Base-by-base conservation (phyloP, 2,113 vertebrate genomes). In the Macrotis lagotis region DNA sequence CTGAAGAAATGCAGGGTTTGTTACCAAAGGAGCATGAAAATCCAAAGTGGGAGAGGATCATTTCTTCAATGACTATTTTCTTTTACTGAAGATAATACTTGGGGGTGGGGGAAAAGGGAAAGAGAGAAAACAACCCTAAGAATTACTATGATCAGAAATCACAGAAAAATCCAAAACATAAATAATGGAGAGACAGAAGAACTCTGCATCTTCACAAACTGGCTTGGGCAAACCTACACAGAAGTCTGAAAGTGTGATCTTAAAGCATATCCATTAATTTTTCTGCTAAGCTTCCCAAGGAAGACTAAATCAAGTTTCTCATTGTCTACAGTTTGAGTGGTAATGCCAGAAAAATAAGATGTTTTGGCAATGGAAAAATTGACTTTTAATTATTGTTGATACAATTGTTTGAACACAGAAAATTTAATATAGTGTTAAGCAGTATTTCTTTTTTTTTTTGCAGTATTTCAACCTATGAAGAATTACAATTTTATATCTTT, bases 21-120 rank as follows among this genome's bases (percentile, higher is more conserved):
- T 90, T 95, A 95, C 50, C 95, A 83, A 95, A 96, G 94, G 51
- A 97, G 66, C 93, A 93, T 90, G 50, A 66, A 96, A 90, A 24
- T 10, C 19, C 47, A 50, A 6, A 16, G 26, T 66, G 3, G 31
- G 11, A 49, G 44, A 88, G 83, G n/a, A 16, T 16, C 55, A 51
- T 51, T 53, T 66, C 49, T 91, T 66, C 66, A 26, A 51, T 0
- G 48, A 55, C 47, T 93, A 49, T 50, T 66, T 93, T 89, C 92
- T 91, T n/a, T 91, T 51, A 90, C 47, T 16, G 51, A 91, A 74
- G 50, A 95, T 50, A 92, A 51, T 8, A 37, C 9, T 51, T 26
- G 25, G 24, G 31, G 28, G 1, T 12, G 1, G 1, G 55, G 25
- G 25, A n/a, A n/a, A n/a, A n/a, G n/a, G n/a, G n/a, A n/a, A n/a